These are phyloP conservation scores for Nowickia ferox DNA, from an alignment of 2,888 invertebrate species.

Conservation along the genomic window DNA sequence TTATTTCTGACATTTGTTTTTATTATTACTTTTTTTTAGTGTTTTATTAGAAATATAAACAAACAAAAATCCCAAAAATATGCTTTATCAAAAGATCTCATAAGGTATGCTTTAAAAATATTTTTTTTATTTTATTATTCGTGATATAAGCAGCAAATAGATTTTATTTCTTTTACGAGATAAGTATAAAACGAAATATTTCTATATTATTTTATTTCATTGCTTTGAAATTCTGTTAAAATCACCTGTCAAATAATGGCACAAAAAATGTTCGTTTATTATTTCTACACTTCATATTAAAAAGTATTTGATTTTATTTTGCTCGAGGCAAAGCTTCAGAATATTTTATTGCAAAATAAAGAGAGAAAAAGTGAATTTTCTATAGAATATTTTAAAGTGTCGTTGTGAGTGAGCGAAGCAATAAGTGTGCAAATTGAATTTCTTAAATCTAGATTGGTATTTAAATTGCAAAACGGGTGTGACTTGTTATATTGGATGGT, in stretches of 20 bases:
- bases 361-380: background rate
- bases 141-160: background rate
- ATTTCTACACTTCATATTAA: slow-evolving; percentile 19
- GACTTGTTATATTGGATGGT: background rate
- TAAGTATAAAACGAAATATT: background rate
- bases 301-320: slow-evolving; percentile 30
- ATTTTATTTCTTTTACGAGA: slow-evolving; percentile 1
- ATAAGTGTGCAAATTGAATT: slow-evolving; percentile 23
- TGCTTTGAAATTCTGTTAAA: background rate
- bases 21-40: background rate
- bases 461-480: background rate
- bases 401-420: background rate
- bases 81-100: slow-evolving; percentile 1
- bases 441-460: background rate
- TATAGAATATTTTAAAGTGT: slow-evolving; percentile 16
- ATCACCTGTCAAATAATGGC: slow-evolving; percentile 51
- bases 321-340: background rate
- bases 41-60: background rate
- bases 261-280: slow-evolving; percentile 12
- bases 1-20: background rate
- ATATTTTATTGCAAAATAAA: background rate
- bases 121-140: background rate
- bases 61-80: background rate
- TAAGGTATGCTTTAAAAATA: background rate
- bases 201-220: background rate